Evolutionary conservation across 2,888 invertebrate genomes (phyloP).

Genomic region (Hemistola chrysoprasaria): DNA sequence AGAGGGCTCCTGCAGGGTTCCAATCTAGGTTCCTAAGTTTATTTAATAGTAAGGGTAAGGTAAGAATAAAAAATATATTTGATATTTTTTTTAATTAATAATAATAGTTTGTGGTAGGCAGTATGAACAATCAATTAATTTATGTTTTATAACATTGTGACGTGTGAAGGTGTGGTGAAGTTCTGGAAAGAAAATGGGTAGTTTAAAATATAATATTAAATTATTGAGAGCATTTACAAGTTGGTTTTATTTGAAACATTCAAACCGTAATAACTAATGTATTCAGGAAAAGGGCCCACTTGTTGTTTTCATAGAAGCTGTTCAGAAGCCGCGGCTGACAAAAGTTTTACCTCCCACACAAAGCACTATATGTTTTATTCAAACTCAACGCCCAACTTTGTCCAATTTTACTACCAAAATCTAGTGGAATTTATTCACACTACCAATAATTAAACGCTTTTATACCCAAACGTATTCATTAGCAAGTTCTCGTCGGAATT

Average conservation of each 20-base stretch:
- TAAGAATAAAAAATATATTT: too few relatives aligned
- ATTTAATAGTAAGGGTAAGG: constrained; percentile 5
- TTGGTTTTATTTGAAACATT: constrained; percentile 9
- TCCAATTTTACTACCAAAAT: constrained; percentile 14
- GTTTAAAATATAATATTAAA: constrained; percentile 22
- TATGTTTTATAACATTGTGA: constrained; percentile 6
- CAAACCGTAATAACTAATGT: background rate
- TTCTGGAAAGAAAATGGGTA: constrained; percentile 24
- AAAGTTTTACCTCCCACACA: constrained; percentile 3
- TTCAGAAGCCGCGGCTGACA: background rate
- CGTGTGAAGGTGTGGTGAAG: constrained; percentile 8
- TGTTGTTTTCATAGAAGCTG: too few relatives aligned
- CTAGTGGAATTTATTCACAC: constrained; percentile 13
- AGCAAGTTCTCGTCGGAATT: constrained; percentile 5
- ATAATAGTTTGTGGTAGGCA: constrained; percentile 17
- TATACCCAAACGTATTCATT: constrained; percentile 11
- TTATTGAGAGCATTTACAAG: constrained; percentile 19
- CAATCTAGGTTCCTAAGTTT: constrained; percentile 11
- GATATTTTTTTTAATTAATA: background rate
- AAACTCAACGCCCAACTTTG: constrained; percentile 6
- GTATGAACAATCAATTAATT: constrained; percentile 15
- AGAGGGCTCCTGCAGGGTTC: constrained; percentile 17
- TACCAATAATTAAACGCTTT: constrained; percentile 13
- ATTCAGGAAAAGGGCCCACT: background rate
- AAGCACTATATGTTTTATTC: constrained; percentile 14